Base-by-base conservation (phyloP, 1,140 invertebrate genomes). In the Drosophila athabasca region DNA sequence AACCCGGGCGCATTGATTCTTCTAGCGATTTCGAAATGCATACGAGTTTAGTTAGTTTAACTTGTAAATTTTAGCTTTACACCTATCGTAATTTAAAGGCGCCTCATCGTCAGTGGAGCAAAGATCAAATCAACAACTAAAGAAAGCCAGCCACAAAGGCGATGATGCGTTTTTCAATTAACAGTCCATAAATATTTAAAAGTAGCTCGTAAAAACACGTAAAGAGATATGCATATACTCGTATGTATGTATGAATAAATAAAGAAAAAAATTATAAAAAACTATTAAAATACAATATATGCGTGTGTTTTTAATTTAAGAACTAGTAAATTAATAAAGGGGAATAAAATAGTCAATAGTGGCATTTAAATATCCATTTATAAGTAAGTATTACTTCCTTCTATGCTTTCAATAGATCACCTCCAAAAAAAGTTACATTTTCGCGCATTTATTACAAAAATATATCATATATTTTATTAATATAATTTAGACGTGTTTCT, bases 11-110 rank as follows among this genome's bases (percentile, higher is more conserved):
- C 68, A 62, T 73, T 61, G 69, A 72, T 59, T 79, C 67, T 87
- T 81, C 68, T 74, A 74, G 78, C 73, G 67, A 76, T 85, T 80
- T 84, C 73, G 66, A 77, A 67, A 84, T 81, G 78, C 83, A 81
- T 85, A 87, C 72, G 74, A 77, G 52, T 69, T 70, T 76, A 76
- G 82, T 88, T 88, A 88, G 84, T 83, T 84, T 88, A 88, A 89
- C 83, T 88, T 88, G 83, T 88, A 88, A 88, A 88, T 88, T 89
- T 76, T 88, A 88, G 83, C 84, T 88, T 88, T 88, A 88, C 79
- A 78, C 71, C 55, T 72, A 76, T 51, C 70, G 45, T 85, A 87
- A 88, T 85, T 88, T 68, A 79, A 62, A 54, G 76, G 62, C 82
- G 78, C 62, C 57, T 57, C 54, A 45, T 17, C 9, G 11, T 35